Evolutionary conservation across 2,113 vertebrate genomes (phyloP).

Genomic region (Podocnemis expansa): DNA sequence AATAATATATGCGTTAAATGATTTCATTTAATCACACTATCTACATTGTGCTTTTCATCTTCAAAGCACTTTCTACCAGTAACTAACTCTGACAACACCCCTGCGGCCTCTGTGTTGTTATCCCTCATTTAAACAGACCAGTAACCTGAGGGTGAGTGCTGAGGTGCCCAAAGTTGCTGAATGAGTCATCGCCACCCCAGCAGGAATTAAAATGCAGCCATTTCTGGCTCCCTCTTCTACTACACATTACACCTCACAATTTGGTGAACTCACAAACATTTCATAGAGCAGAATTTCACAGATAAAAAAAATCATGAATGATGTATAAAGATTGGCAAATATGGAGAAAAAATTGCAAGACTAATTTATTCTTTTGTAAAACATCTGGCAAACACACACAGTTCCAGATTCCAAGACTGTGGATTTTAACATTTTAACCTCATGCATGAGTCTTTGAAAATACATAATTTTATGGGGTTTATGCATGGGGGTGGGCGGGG

Average conservation of each 20-base stretch:
- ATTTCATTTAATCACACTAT: constrained; percentile 1
- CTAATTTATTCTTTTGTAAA: background rate
- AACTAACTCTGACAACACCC: background rate
- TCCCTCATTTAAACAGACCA: background rate
- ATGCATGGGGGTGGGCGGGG: background rate
- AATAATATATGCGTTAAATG: constrained; percentile 17
- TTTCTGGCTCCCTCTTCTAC: background rate
- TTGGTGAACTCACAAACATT: constrained; percentile 19
- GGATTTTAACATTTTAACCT: constrained; percentile 20
- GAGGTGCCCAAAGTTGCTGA: background rate
- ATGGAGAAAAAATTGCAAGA: background rate
- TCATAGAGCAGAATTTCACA: constrained; percentile 22
- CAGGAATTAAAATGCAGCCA: constrained; percentile 16
- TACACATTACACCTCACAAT: background rate
- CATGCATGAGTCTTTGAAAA: background rate
- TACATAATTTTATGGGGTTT: background rate
- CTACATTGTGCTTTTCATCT: background rate
- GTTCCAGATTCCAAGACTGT: background rate
- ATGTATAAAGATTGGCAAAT: background rate
- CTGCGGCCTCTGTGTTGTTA: background rate
- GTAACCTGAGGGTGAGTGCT: background rate
- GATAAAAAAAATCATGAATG: constrained; percentile 12
- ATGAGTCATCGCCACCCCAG: constrained; percentile 20
- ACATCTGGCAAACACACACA: background rate
- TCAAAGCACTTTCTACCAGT: background rate